Evolutionary conservation across 2,888 invertebrate species (phyloP).

Genomic region (Metopia argyrocephala): DNA sequence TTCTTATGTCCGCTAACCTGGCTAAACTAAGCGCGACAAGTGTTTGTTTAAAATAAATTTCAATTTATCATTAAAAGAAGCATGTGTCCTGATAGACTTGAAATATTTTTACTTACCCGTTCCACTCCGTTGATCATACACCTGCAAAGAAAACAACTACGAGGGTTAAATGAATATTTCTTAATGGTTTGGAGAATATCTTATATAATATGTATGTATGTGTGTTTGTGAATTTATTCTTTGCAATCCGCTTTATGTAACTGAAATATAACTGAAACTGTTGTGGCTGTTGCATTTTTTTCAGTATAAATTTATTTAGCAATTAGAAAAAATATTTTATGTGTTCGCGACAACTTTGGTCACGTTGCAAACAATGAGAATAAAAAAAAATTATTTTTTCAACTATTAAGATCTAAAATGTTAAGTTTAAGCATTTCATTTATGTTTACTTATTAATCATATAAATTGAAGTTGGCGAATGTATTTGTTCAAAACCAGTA

Average conservation of each 20-base stretch:
- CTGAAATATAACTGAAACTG: neutral
- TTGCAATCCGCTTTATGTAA: too few relatives aligned
- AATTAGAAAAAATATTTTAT: too few relatives aligned
- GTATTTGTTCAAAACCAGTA: too few relatives aligned
- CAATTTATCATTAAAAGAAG: constrained; percentile 47
- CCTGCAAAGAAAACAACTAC: constrained; percentile 54
- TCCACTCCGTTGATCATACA: constrained; percentile 65
- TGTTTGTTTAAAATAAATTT: constrained; percentile 45
- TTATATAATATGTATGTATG: neutral
- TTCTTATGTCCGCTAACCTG: constrained; percentile 9
- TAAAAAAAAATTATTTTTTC: too few relatives aligned
- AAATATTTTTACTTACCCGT: constrained; percentile 49
- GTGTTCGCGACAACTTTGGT: too few relatives aligned
- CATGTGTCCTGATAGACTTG: constrained; percentile 27
- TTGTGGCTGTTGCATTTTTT: constrained; percentile 27
- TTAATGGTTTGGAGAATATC: constrained; percentile 21
- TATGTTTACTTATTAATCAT: too few relatives aligned
- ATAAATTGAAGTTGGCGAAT: too few relatives aligned
- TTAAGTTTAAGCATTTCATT: too few relatives aligned
- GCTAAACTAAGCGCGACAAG: constrained; percentile 54
- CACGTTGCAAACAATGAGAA: too few relatives aligned
- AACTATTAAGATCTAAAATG: too few relatives aligned
- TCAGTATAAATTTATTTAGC: too few relatives aligned
- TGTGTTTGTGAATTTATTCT: too few relatives aligned
- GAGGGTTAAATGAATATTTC: constrained; percentile 47